A percentile compares a stretch with the other conserved stretches of the same genome.
These are phyloP conservation scores for Diceros bicornis DNA, from an alignment of 2,797 vertebrate species.

Conservation along the genomic window DNA sequence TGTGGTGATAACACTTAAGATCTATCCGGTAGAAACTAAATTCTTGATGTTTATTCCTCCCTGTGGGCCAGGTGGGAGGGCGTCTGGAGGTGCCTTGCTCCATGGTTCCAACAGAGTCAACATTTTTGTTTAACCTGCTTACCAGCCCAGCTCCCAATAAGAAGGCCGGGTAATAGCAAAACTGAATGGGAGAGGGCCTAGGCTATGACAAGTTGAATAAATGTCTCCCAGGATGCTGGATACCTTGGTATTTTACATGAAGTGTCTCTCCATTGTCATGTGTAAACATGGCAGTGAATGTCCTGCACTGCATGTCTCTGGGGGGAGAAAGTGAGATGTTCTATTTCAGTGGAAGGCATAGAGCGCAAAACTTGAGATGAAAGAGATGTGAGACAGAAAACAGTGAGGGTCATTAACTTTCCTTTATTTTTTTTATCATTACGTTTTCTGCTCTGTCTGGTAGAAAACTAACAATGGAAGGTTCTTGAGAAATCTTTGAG, in stretches of 20 bases:
- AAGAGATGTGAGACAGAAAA: background rate
- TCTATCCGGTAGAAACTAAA: background rate
- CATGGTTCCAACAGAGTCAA: background rate
- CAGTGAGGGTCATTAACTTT: background rate
- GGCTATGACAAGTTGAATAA: background rate
- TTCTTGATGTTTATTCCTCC: background rate
- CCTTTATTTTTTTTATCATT: background rate
- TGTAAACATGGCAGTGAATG: background rate
- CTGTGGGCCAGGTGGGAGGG: background rate
- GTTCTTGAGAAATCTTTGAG: background rate
- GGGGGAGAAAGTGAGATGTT: background rate
- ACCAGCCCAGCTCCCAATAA: background rate
- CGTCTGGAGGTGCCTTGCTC: background rate
- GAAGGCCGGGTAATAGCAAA: background rate
- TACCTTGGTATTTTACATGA: background rate
- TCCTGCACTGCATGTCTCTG: background rate
- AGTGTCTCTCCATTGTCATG: background rate
- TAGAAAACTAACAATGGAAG: conserved; percentile 20
- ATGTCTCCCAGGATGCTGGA: background rate
- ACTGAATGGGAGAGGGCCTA: background rate
- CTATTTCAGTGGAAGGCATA: conserved; percentile 7
- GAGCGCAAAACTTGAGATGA: background rate
- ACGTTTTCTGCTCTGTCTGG: conserved; percentile 43
- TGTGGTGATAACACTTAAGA: background rate
- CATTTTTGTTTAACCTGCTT: background rate